Conservation (phyloP, 2,797 vertebrate species). For the Dendrocincla fuliginosa region DNA sequence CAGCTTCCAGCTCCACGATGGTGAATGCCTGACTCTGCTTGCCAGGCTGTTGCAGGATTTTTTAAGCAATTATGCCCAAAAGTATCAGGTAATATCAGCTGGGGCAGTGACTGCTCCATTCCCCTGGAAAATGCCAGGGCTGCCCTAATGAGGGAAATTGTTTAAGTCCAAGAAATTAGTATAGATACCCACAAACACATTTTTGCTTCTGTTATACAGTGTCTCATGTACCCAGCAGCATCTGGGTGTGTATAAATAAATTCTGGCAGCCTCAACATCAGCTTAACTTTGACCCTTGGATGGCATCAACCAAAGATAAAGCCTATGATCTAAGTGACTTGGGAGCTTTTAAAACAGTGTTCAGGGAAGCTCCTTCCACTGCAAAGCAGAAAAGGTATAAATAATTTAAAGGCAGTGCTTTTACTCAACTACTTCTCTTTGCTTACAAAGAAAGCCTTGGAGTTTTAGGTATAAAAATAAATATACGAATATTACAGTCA, state of each 20-base stretch:
- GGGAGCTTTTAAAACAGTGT: neutral
- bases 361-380: neutral
- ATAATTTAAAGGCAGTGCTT: conserved; percentile 2
- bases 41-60: neutral
- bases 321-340: neutral
- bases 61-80: neutral
- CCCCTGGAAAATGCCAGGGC: neutral
- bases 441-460: neutral
- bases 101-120: neutral
- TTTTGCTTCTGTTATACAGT: neutral
- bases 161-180: neutral
- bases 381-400: neutral
- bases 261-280: neutral
- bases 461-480: neutral
- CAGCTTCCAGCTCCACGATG: accelerated
- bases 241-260: neutral
- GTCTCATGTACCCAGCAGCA: neutral
- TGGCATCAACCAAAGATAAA: neutral
- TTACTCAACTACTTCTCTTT: neutral
- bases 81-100: neutral
- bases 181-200: neutral
- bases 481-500: neutral
- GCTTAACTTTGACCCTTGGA: neutral
- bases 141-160: neutral
- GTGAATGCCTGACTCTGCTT: neutral